Conservation (phyloP, 2,113 vertebrate genomes). For the Spea bombifrons region DNA sequence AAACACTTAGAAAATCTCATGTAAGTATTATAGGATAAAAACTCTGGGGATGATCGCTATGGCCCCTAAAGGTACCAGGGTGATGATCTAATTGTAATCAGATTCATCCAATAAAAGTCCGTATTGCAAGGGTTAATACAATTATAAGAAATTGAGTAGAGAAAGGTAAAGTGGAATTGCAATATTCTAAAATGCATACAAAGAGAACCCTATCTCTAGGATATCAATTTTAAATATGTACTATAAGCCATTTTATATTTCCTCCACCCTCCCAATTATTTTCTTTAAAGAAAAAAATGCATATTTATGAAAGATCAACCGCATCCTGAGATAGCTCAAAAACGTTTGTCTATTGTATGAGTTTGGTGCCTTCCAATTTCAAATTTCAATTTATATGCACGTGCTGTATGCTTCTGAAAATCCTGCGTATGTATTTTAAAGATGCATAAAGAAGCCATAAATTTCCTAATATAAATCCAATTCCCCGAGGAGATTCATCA, state of each 20-base stretch:
- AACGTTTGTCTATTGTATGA: constrained; percentile 2
- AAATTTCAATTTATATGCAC: constrained; percentile 47
- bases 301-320: constrained; percentile 40
- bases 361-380: constrained; percentile 17
- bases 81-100: constrained; percentile 35
- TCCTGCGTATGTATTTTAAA: constrained; percentile 39
- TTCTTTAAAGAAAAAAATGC: constrained; percentile 15
- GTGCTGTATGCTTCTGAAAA: constrained; percentile 32
- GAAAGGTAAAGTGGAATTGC: constrained; percentile 14
- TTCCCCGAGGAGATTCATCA: constrained; percentile 35
- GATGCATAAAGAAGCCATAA: constrained; percentile 40
- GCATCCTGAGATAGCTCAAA: constrained; percentile 5
- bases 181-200: constrained; percentile 23
- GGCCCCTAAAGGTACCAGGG: constrained; percentile 1
- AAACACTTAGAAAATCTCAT: constrained; percentile 2
- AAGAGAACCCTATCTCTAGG: background rate
- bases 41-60: constrained; percentile 4
- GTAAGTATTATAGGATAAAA: constrained; percentile 24
- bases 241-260: constrained; percentile 21
- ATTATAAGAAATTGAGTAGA: constrained; percentile 25
- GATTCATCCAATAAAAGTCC: constrained; percentile 35
- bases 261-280: constrained; percentile 5
- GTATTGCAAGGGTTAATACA: constrained; percentile 39
- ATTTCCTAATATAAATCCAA: constrained; percentile 34
- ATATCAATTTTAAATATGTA: constrained; percentile 23